Base-by-base conservation (phyloP, 2,113 vertebrate genomes). In the Apteryx owenii region DNA sequence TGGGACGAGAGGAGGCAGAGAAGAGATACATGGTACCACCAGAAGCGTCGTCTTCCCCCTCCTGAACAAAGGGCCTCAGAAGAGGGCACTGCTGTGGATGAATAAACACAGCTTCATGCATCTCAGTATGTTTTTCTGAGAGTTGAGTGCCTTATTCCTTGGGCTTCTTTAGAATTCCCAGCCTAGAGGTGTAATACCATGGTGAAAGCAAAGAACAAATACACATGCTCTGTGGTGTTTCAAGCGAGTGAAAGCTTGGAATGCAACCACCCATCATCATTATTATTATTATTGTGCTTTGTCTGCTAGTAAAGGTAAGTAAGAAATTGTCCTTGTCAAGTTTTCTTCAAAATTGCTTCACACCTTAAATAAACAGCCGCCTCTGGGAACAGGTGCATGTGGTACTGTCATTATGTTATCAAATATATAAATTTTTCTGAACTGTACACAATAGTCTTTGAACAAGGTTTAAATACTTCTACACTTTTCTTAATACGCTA, bases 291-390 rank as follows among this genome's bases (percentile, higher is more conserved):
- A 88, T 6, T 80, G 66, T 44, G 28, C 68, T 90, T 80, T 85
- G 53, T 65, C 87, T 89, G n/a, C 53, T 48, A 48, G n/a, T 53
- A 66, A 94, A 88, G 46, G 51, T 62, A 77, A 89, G 60, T 51
- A 77, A 94, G 68, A 93, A 96, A 94, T 78, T 25, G 17, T 82
- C 66, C 78, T 80, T 85, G 78, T 71, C 82, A 90, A 80, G 23
- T 94, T 94, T 91, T 81, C 88, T 83, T 93, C 85, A 75, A 10
- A 94, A 93, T 1, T 96, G 71, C 68, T 95, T 83, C 82, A 89
- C 76, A 65, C 71, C 21, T 86, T 95, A 90, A 91, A 64, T 46
- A 93, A 96, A 95, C 92, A 96, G 68, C 71, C 50, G 56, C 79
- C 69, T 38, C 64, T 88, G 95, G 93, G 96, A 97, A 93, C 68